phyloP scores from a whole-genome alignment of 2,797 vertebrate species.

The Microctenopoma lineatum region DNA sequence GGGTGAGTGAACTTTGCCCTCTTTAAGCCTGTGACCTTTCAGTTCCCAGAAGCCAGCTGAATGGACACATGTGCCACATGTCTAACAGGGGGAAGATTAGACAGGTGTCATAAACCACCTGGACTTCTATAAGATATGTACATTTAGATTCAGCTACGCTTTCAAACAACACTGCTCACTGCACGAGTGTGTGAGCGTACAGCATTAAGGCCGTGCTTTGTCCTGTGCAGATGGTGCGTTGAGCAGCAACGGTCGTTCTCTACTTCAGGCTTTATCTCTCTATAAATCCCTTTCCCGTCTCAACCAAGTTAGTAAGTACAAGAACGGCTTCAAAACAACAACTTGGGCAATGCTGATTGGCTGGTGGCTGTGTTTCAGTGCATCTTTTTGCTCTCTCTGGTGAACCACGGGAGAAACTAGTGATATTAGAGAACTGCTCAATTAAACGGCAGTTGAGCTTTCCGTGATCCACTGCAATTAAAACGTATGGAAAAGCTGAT shows the following conservation, averaged over 20 bases:
- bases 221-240: conserved; percentile 83
- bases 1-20: conserved; percentile 76
- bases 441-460: conserved; percentile 31
- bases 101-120: conserved; percentile 57
- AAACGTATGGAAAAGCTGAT: conserved; percentile 8
- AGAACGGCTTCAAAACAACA: conserved; percentile 6
- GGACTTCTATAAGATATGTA: conserved; percentile 3
- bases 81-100: conserved; percentile 28
- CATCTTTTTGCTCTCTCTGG: conserved; percentile 21
- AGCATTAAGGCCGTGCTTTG: conserved; percentile 78
- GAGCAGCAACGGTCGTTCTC: conserved; percentile 78
- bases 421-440: conserved; percentile 46
- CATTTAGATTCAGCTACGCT: conserved; percentile 28
- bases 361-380: conserved; percentile 12
- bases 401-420: conserved; percentile 20
- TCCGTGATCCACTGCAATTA: neutral
- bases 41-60: conserved; percentile 54
- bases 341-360: conserved; percentile 22
- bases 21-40: conserved; percentile 37
- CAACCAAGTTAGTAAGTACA: conserved; percentile 87
- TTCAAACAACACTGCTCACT: conserved; percentile 1
- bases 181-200: conserved; percentile 14
- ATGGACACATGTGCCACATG: conserved; percentile 59
- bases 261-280: conserved; percentile 86
- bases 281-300: conserved; percentile 87